Base-by-base conservation (phyloP, 2,113 vertebrate species). In the Cisticola juncidis region DNA sequence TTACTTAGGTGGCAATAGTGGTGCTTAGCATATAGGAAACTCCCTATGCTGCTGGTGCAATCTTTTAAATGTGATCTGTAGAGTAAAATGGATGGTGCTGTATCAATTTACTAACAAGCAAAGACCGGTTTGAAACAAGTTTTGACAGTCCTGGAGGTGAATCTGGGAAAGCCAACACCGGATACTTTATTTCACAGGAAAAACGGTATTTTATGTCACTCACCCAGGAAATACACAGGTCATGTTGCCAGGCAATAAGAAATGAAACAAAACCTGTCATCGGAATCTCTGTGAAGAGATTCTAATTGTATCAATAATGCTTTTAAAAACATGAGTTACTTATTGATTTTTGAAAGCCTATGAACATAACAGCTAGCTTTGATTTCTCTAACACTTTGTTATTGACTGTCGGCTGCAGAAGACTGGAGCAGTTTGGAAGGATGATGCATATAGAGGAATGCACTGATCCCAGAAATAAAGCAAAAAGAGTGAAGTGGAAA, bases 281-380 rank as follows among this genome's bases (percentile, higher is more conserved):
- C 9, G 33, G 10, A 54, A 62, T 77, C 25, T 86, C 22, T 70
- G 36, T 65, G 16, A 57, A 70, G 10, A 45, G 29, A 38, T 72
- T 83, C 36, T 70, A 73, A 88, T 92, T 64, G 19, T 73, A 60
- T 86, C 8, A 5, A 81, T 90, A 81, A 88, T 77, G 22, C 22
- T 57, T 94, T 83, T 86, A 42, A 83, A 87, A 90, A 58, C 24
- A 62, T 24, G 19, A 92, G 35, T 68, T 79, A 45, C 4, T 83
- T 5, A n/a, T 28, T 88, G 66, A 51, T 71, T 88, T 80, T 79
- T 42, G 2, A 50, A 91, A 73, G 6, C 18, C 36, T 66, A 0
- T 54, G 50, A 58, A 21, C 8, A 6, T 42, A 24, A 29, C 6
- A 44, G 44, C 38, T 83, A 44, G 5, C 71, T 86, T 77, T 82